These are phyloP conservation scores for Microtus pennsylvanicus DNA, from an alignment of 2,113 vertebrate species.

Conservation along the genomic window DNA sequence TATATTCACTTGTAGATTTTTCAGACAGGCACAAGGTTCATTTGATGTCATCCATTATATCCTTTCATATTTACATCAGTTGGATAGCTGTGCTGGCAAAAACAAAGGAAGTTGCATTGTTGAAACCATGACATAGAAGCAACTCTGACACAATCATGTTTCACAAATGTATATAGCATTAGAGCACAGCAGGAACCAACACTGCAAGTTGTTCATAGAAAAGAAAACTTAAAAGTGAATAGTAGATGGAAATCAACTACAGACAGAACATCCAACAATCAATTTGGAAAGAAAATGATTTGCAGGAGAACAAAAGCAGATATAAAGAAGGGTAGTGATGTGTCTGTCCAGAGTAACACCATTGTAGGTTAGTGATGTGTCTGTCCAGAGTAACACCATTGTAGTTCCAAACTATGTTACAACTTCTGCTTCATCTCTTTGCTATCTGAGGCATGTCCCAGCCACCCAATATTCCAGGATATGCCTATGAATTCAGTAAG, in stretches of 20 bases:
- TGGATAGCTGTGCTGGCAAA: not conserved
- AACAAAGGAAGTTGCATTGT: slow-evolving; percentile 38
- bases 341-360: too few species aligned
- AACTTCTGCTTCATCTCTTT: not conserved
- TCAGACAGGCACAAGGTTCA: slow-evolving; percentile 13
- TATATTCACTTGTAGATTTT: not conserved
- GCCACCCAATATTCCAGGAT: not conserved
- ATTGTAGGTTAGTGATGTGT: too few species aligned
- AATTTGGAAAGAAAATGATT: not conserved
- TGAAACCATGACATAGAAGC: not conserved
- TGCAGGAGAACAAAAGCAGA: not conserved
- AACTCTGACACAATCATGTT: not conserved
- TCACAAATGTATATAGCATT: slow-evolving; percentile 20
- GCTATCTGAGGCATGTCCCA: not conserved
- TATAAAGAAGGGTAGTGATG: not conserved
- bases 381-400: not conserved
- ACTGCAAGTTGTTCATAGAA: not conserved
- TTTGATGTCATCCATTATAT: not conserved
- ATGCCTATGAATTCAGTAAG: not conserved
- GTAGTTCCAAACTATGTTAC: not conserved
- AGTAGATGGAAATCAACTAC: not conserved
- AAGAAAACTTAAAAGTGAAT: slow-evolving; percentile 41
- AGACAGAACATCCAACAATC: not conserved
- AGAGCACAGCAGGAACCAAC: not conserved
- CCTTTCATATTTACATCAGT: not conserved